Conservation (phyloP, 2,888 invertebrate genomes). For the Leptinotarsa tumamoca region DNA sequence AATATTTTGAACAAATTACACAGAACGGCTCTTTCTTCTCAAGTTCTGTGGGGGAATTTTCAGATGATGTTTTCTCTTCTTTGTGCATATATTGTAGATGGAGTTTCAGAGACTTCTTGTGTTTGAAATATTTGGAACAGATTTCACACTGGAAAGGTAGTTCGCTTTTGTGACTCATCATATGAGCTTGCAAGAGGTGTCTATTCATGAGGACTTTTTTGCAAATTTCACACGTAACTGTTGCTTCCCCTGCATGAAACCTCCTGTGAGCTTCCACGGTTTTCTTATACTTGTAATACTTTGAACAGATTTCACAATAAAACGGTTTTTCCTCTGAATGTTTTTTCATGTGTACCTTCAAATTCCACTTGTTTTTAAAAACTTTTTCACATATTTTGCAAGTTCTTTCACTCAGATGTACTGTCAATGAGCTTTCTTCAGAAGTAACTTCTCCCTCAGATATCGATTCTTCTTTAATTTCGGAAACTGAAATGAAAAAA, state of each 20-base stretch:
- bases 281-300: background rate
- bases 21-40: background rate
- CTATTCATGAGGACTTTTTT: background rate
- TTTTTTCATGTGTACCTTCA: background rate
- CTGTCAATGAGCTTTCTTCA: background rate
- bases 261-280: background rate
- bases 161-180: background rate
- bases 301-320: background rate
- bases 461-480: background rate
- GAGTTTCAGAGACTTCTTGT: too few species aligned
- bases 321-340: background rate
- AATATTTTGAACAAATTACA: background rate
- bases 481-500: too few species aligned
- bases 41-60: background rate
- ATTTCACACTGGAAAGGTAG: background rate
- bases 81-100: too few species aligned
- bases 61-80: background rate
- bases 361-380: background rate
- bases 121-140: background rate
- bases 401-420: background rate
- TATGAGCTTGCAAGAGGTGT: background rate
- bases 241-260: background rate
- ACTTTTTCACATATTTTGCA: background rate
- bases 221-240: background rate
- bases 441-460: background rate